A percentile compares a stretch with the other conserved stretches of the same genome.
These are phyloP conservation scores for Cerastis rubricosa DNA, from an alignment of 2,888 invertebrate genomes.

Conservation along the genomic window DNA sequence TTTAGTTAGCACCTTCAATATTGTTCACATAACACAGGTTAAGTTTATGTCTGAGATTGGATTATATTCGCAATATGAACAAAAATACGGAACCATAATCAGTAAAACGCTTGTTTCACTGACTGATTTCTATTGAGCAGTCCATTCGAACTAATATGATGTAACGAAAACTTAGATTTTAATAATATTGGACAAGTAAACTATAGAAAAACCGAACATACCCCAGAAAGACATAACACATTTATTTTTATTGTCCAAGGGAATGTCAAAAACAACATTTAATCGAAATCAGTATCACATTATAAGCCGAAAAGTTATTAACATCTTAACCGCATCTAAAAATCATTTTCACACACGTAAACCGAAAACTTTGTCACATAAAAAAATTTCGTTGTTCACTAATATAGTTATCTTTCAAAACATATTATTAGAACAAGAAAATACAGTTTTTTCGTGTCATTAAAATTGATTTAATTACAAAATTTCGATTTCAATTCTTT, in stretches of 20 bases:
- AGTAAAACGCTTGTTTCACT: conserved; percentile 5
- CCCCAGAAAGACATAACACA: conserved; percentile 78
- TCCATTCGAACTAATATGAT: neutral
- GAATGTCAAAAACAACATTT: conserved; percentile 74
- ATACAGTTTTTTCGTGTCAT: conserved; percentile 3
- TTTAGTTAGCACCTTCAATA: conserved; percentile 76
- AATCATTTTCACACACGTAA: conserved; percentile 20
- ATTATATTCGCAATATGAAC: conserved; percentile 9
- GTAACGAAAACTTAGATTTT: conserved; percentile 5
- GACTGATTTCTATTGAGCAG: conserved; percentile 31
- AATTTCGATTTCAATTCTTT: neutral
- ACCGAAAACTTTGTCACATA: conserved; percentile 15
- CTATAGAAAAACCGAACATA: conserved; percentile 65
- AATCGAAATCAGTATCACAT: conserved; percentile 67
- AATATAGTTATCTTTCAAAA: conserved; percentile 13
- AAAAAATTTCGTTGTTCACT: conserved; percentile 42
- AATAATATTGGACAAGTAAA: conserved; percentile 25
- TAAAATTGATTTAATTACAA: neutral
- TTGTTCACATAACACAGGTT: conserved; percentile 40
- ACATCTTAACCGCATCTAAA: conserved; percentile 21
- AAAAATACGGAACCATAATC: conserved; percentile 12
- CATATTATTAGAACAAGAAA: conserved; percentile 26
- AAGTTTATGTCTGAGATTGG: conserved; percentile 19
- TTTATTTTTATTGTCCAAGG: conserved; percentile 78
- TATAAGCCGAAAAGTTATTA: conserved; percentile 35